Percentiles rank a stretch among this genome's conserved stretches.
These are phyloP conservation scores for Hypocryptadius cinnamomeus DNA, from an alignment of 2,113 vertebrate species.

Conservation along the genomic window DNA sequence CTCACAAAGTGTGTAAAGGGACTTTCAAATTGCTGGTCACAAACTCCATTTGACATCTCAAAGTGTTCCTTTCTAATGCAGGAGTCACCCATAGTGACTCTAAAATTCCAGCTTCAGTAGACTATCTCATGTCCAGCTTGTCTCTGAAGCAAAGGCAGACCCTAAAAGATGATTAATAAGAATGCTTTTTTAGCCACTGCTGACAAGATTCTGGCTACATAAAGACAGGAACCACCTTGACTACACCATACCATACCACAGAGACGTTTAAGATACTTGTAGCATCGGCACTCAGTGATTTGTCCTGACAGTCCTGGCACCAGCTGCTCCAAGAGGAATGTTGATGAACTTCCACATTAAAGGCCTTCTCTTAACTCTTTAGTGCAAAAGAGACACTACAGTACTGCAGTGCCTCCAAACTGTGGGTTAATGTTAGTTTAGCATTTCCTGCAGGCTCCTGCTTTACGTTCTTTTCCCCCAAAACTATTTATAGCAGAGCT, in stretches of 20 bases:
- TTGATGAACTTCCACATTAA: neutral
- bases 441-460: neutral
- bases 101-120: neutral
- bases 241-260: accelerated
- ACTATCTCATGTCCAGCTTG: neutral
- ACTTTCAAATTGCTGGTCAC: neutral
- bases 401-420: neutral
- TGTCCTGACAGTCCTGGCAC: neutral
- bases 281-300: neutral
- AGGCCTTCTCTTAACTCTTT: neutral
- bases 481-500: neutral
- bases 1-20: neutral
- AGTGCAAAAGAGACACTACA: neutral
- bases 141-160: neutral
- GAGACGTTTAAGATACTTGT: neutral
- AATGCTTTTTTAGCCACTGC: neutral
- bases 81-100: neutral
- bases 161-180: neutral
- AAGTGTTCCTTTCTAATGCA: neutral
- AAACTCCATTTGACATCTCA: neutral
- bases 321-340: neutral
- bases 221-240: neutral
- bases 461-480: neutral
- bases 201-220: neutral
- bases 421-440: accelerated